These are phyloP conservation scores for Harpagoxenus sublaevis DNA, from an alignment of 2,888 invertebrate species.

Conservation along the genomic window DNA sequence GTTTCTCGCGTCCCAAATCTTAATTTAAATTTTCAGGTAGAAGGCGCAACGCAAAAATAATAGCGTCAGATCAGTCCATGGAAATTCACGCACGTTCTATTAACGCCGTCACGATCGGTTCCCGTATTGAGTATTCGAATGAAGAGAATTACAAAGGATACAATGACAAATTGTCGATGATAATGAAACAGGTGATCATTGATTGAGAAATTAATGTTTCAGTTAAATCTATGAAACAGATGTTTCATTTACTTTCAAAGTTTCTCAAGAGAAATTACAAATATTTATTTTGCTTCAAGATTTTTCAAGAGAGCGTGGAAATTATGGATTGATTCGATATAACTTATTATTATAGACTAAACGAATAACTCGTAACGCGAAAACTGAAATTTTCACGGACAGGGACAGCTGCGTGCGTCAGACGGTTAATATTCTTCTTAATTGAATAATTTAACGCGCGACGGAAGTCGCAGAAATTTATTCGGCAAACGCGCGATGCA, in stretches of 20 bases:
- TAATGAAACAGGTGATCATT: not conserved
- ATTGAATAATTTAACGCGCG: conserved; percentile 2
- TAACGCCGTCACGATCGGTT: not conserved
- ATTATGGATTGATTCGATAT: not conserved
- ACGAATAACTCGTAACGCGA: not conserved
- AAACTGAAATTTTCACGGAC: not conserved
- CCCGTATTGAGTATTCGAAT: not conserved
- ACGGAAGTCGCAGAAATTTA: conserved; percentile 9
- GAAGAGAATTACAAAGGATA: not conserved
- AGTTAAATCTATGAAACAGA: not conserved
- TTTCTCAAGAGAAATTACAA: not conserved
- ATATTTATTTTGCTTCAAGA: not conserved
- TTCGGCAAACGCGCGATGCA: not conserved
- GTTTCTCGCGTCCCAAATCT: not conserved
- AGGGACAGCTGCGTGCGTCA: not conserved
- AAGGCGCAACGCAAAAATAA: not conserved
- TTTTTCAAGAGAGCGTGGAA: not conserved
- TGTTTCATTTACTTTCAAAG: not conserved
- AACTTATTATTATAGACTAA: not conserved
- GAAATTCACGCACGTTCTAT: not conserved
- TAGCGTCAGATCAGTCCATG: not conserved
- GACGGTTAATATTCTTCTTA: not conserved
- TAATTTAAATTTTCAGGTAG: not conserved
- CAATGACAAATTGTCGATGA: not conserved
- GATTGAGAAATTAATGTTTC: not conserved